These are phyloP conservation scores for Ivindomyrus marchei DNA, from an alignment of 2,113 vertebrate genomes.

Conservation along the genomic window DNA sequence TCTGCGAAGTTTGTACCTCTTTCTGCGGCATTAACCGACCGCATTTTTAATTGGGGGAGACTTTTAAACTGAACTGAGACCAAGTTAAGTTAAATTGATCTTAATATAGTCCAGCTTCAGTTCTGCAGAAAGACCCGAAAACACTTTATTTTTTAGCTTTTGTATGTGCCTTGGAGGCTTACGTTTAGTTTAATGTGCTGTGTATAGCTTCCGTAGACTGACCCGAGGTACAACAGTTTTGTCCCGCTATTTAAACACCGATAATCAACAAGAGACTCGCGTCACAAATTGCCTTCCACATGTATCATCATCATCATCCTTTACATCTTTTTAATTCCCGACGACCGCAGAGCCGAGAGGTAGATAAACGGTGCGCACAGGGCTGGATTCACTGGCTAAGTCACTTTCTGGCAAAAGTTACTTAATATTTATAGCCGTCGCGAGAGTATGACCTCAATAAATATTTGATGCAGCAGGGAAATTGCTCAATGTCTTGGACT, in stretches of 20 bases:
- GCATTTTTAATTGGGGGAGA: background rate
- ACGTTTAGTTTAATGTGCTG: too few relatives aligned
- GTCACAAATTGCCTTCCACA: background rate
- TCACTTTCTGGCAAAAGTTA: background rate
- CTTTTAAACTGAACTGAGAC: background rate
- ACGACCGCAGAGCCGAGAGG: background rate
- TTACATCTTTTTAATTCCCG: background rate
- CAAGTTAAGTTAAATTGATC: background rate
- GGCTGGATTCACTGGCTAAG: background rate
- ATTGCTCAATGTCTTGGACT: conserved; percentile 38
- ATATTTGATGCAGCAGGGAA: conserved; percentile 9
- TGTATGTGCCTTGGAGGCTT: background rate
- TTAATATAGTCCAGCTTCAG: background rate
- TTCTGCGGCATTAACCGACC: background rate
- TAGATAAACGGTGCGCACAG: background rate
- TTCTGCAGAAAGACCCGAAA: background rate
- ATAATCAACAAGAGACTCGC: background rate
- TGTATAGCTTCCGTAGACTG: background rate
- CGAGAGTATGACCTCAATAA: conserved; percentile 7
- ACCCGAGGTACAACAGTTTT: background rate
- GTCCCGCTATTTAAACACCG: background rate
- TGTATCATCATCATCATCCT: background rate
- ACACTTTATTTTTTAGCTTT: background rate
- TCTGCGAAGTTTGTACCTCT: background rate
- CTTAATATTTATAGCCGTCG: background rate